A percentile compares a stretch with the other conserved stretches of the same genome.
phyloP scores from a whole-genome alignment of 2,888 invertebrate genomes.

The Rambutsinella grinnellia region DNA sequence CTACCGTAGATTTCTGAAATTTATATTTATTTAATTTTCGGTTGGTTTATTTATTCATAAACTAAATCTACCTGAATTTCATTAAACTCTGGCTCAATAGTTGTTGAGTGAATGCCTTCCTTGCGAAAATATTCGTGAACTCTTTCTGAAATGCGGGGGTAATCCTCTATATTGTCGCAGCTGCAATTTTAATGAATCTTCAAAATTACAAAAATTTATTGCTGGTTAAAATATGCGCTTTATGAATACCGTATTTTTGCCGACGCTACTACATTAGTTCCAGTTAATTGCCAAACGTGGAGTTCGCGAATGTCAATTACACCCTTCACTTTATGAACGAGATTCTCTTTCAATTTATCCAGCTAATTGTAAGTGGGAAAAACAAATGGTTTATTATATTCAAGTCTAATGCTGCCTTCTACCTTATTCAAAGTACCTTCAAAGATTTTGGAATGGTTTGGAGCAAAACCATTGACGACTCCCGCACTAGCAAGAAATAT shows the following conservation, averaged over 20 bases:
- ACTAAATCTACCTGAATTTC: no score
- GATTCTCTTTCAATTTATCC: slow-evolving; percentile 88
- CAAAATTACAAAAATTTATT: not conserved
- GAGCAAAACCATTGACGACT: slow-evolving; percentile 92
- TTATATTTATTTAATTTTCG: no score
- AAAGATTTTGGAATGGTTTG: slow-evolving; percentile 99
- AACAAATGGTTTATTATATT: slow-evolving; percentile 1
- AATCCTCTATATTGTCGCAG: no score
- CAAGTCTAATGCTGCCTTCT: no score
- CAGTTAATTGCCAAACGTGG: slow-evolving; percentile 97
- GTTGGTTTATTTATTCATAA: no score
- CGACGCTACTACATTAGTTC: slow-evolving; percentile 95
- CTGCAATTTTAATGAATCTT: not conserved
- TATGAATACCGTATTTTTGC: no score
- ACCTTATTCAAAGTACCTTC: slow-evolving; percentile 70
- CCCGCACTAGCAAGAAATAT: slow-evolving; percentile 71
- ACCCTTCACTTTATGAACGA: slow-evolving; percentile 91
- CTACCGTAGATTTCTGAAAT: no score
- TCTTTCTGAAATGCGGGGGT: slow-evolving; percentile 20
- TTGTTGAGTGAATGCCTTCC: slow-evolving; percentile 35
- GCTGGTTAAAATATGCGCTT: no score
- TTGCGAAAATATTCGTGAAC: slow-evolving; percentile 23
- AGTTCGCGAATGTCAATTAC: slow-evolving; percentile 92
- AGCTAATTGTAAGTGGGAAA: no score
- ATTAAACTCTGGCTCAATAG: slow-evolving; percentile 35